Evolutionary conservation across 2,113 vertebrate species (phyloP).

Genomic region (Agapornis roseicollis): DNA sequence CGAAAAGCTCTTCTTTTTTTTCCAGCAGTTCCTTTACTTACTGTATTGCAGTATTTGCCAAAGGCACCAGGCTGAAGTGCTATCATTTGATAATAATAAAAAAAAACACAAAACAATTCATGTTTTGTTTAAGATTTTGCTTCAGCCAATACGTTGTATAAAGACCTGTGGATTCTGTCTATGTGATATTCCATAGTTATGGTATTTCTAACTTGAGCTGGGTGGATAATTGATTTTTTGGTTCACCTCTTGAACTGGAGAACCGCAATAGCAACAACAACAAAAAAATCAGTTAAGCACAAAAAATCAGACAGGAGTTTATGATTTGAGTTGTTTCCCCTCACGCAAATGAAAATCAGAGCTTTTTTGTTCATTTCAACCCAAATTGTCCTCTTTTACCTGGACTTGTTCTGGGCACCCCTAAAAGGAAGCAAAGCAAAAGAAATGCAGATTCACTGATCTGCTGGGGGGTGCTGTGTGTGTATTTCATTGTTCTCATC

Average conservation of each 20-base stretch:
- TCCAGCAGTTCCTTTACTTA: constrained; percentile 8
- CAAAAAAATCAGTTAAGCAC: background rate
- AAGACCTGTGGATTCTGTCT: background rate
- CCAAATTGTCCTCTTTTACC: background rate
- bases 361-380: background rate
- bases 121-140: background rate
- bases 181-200: background rate
- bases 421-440: background rate
- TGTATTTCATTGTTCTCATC: background rate
- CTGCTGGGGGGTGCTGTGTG: background rate
- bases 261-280: background rate
- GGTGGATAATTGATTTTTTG: constrained; percentile 16
- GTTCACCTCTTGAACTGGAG: constrained; percentile 17
- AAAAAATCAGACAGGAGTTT: background rate
- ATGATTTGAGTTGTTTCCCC: background rate
- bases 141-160: background rate
- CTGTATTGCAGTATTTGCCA: background rate
- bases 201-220: background rate
- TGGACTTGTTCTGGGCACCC: background rate
- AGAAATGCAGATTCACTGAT: background rate
- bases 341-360: background rate
- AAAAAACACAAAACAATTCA: background rate
- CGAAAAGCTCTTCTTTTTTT: background rate
- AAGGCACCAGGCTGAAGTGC: background rate
- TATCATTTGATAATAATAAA: background rate